phyloP scores from a whole-genome alignment of 1,140 invertebrate genomes.

The Trissolcus basalis region DNA sequence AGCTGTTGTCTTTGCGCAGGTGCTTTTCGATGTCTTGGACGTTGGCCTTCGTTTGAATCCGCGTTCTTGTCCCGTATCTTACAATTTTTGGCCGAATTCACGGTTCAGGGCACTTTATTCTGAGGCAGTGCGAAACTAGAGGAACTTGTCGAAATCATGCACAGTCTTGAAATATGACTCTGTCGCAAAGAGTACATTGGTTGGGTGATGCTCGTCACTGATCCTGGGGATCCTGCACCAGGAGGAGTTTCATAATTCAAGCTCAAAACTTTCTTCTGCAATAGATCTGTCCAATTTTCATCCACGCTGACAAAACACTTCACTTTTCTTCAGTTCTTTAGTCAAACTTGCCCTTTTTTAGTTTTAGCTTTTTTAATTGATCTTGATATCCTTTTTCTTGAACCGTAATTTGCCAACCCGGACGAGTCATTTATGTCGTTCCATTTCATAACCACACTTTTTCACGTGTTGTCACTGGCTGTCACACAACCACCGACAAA shows the following conservation, averaged over 20 bases:
- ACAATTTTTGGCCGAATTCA: conserved; percentile 61
- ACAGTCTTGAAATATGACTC: conserved; percentile 56
- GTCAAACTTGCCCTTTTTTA: too few species aligned
- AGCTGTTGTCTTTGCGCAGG: conserved; percentile 30
- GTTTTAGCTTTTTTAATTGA: too few species aligned
- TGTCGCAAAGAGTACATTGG: conserved; percentile 57
- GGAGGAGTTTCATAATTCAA: conserved; percentile 61
- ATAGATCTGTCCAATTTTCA: conserved; percentile 64
- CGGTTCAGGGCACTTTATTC: conserved; percentile 32
- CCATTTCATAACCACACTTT: too few species aligned
- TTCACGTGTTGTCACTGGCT: too few species aligned
- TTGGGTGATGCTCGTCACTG: conserved; percentile 65
- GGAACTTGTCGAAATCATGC: conserved; percentile 67
- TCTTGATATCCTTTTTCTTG: too few species aligned
- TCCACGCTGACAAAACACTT: conserved; percentile 68
- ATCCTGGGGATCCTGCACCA: conserved; percentile 62
- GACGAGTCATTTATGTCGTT: too few species aligned
- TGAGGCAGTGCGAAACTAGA: conserved; percentile 66
- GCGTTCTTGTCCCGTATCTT: conserved; percentile 37
- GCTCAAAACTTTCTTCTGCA: conserved; percentile 63
- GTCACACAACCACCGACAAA: too few species aligned
- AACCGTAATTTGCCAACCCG: too few species aligned
- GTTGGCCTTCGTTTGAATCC: conserved; percentile 76
- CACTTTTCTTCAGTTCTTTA: too few species aligned
- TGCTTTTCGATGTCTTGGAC: conserved; percentile 62